Evolutionary conservation across 2,888 invertebrate species (phyloP), one percentile per base, ranked within the genome.

Genomic region (Dicyrtoma fusca): DNA sequence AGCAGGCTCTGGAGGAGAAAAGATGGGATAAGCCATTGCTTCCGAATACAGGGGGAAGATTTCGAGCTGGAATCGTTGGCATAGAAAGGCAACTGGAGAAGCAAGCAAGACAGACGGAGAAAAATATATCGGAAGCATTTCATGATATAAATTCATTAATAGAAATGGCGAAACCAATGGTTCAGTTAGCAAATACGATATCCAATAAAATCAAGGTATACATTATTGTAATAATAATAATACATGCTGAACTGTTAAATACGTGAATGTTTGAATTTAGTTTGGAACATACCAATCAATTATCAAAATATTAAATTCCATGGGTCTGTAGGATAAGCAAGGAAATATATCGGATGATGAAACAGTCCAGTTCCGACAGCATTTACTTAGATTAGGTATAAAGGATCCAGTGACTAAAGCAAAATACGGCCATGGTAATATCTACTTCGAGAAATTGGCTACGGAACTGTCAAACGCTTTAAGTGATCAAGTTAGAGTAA

Each of bases 81-180:
- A 99, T 99, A 80, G 98, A 99, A 84, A 88, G 94, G 81, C 91
- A 92, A 81, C 88, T 98, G 75, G 91, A 94, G 82, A 92, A 95
- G 82, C 93, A 93, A 82, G 93, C 95, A 63, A 91, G 92, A 83
- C 92, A 91, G 53, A 95, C 96, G 0, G 94, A 96, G 85, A 90
- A 92, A 82, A 95, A 92, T 82, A 98, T 99, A 80, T 90, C 89
- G 17, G 87, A 91, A 78, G 98, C 99, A 1, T 99, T 99, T 85
- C 92, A 97, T 85, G 99, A 99, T 85, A 88, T 99, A 69, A 92
- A 87, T 81, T 93, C 94, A 81, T 86, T 99, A 2, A 99, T 99
- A 93, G 89, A 89, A 25, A 94, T 94, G 89, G 98, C 98, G 0
- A 94, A 96, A 83, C 97, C 98, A 80, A 99, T 99, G 99, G 98